phyloP scores from a whole-genome alignment of 2,113 vertebrate species.

The Larimichthys polyactis region DNA sequence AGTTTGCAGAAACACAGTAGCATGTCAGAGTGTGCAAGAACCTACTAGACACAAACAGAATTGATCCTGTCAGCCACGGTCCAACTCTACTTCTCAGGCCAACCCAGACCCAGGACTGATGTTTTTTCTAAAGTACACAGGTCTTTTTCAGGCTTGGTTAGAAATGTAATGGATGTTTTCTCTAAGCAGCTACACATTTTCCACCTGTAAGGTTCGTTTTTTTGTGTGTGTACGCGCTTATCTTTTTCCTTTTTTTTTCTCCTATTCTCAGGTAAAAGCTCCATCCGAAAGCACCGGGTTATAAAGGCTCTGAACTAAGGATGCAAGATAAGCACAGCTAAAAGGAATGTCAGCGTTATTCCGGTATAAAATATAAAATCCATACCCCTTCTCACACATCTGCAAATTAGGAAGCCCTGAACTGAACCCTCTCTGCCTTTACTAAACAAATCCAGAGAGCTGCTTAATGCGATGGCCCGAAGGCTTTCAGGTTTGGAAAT shows the following conservation, averaged over 20 bases:
- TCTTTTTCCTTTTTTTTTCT: slow-evolving; percentile 51
- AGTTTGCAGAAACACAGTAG: slow-evolving; percentile 36
- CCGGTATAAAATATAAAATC: slow-evolving; percentile 59
- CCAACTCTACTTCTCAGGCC: slow-evolving; percentile 11
- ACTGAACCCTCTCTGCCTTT: slow-evolving; percentile 50
- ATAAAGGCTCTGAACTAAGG: slow-evolving; percentile 57
- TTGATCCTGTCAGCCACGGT: slow-evolving; percentile 2
- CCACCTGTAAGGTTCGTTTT: slow-evolving; percentile 6
- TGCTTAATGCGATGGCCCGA: slow-evolving; percentile 36
- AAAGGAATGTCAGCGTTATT: slow-evolving; percentile 75
- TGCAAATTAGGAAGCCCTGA: slow-evolving; percentile 70
- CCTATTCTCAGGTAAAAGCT: slow-evolving; percentile 68
- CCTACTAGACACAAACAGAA: slow-evolving; percentile 23
- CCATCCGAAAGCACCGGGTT: slow-evolving; percentile 43
- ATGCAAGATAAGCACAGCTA: slow-evolving; percentile 71
- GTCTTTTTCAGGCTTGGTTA: slow-evolving; percentile 38
- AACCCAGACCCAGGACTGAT: not conserved
- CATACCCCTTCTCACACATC: slow-evolving; percentile 57
- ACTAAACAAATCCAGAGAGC: slow-evolving; percentile 13
- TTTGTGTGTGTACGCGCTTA: slow-evolving; percentile 31
- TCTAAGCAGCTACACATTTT: slow-evolving; percentile 26
- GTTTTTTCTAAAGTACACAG: slow-evolving; percentile 34
- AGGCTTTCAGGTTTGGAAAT: slow-evolving; percentile 43
- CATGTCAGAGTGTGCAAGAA: slow-evolving; percentile 1
- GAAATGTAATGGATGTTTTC: slow-evolving; percentile 39